Base-by-base conservation (phyloP, 2,797 vertebrate species). In the Schizopygopsis malacanthus region DNA sequence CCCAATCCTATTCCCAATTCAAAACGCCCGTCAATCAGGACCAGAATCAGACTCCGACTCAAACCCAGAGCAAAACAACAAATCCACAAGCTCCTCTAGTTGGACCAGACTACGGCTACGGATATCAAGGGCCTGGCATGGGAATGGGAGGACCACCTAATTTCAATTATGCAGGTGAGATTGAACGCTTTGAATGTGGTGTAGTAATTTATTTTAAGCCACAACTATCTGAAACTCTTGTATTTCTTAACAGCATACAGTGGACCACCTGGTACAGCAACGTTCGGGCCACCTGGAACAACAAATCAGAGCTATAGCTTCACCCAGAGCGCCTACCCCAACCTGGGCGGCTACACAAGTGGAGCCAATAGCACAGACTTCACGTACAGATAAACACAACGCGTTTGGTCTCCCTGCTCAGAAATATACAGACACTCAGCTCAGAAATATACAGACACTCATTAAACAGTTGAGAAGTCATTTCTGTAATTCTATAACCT, bases 1-100 rank as follows among this genome's bases (percentile, higher is more conserved):
- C 94, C 88, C 95, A 96, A 1, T 93, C 93, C 0, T 96, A 95
- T 6, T 93, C 95, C 13, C 95, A 94, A 28, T 95, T 95, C 87
- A 95, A 95, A 86, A 95, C 94, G 90, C 85, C 61, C 4, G 8
- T 79, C 22, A 50, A 2, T 50, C 90, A 90, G 69, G 89, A 15
- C n/a, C 90, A 86, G 12, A 18, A 16, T n/a, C 91, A 89, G 1
- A 72, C n/a, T 41, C 75, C 52, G 9, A 65, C 50, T 18, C 85
- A 83, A 47, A 80, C 41, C 54, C 79, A 43, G 45, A 67, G 22
- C 71, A 85, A 85, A 85, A 52, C 45, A 71, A 10, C 84, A 61
- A 75, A 41, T 52, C 84, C 81, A 33, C 81, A 85, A 59, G 80
- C 86, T 33, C 83, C 89, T n/a, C 91, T 90, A 45, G 89, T 92